A percentile compares a stretch with the other conserved stretches of the same genome.
Conservation (phyloP, 2,797 vertebrate species). For the Malacoraja senta region DNA sequence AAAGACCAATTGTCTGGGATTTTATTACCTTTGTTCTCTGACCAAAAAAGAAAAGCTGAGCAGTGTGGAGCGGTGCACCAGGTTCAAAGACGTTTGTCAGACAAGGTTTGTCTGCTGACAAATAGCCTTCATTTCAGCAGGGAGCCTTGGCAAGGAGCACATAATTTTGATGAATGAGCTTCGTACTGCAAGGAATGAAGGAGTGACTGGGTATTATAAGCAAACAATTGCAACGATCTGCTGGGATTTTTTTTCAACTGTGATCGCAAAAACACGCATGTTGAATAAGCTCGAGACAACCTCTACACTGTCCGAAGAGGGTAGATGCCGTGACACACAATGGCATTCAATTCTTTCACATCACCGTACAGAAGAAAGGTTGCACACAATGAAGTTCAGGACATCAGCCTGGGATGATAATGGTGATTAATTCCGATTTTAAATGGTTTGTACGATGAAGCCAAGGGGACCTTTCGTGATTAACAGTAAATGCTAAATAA, state of each 20-base stretch:
- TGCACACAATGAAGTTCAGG: neutral
- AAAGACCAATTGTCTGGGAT: neutral
- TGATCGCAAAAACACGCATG: neutral
- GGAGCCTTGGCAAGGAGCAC: neutral
- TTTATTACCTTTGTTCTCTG: neutral
- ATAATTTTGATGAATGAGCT: slow-evolving; percentile 26
- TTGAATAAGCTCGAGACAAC: neutral
- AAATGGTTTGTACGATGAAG: slow-evolving; percentile 11
- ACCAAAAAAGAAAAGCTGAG: neutral
- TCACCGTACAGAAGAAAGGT: neutral
- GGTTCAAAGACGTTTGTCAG: slow-evolving; percentile 7
- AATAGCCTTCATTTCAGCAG: slow-evolving; percentile 20
- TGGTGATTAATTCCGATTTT: neutral
- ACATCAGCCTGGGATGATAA: neutral
- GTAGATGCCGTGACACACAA: too few species aligned
- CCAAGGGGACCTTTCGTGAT: neutral
- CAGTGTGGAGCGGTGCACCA: neutral
- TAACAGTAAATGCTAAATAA: neutral
- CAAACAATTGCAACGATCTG: slow-evolving; percentile 24
- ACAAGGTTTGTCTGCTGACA: slow-evolving; percentile 3
- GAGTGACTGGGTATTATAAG: neutral
- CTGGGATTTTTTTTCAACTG: neutral
- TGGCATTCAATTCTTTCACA: neutral
- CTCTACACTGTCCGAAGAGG: neutral
- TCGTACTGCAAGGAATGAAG: neutral